A percentile compares a stretch with the other conserved stretches of the same genome.
Conservation (phyloP, 37 sponge, comb jelly and placozoan species). For the Spongia lamella region DNA sequence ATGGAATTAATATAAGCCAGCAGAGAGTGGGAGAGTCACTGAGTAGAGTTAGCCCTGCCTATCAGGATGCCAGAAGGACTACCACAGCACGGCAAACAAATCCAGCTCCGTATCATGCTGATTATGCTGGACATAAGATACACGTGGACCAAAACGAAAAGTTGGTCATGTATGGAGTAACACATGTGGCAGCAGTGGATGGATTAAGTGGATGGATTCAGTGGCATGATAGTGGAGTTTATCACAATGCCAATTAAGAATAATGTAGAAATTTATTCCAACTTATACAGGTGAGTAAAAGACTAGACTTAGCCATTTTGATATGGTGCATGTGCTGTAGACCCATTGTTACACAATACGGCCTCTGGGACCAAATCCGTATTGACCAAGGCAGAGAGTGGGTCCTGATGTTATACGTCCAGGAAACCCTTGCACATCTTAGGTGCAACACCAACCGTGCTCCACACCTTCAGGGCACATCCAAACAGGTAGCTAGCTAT, state of each 20-base stretch:
- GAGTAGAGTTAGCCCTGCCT: slow-evolving; percentile 6
- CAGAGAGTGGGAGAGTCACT: slow-evolving; percentile 16
- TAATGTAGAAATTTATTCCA: slow-evolving; percentile 23
- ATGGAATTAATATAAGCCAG: slow-evolving; percentile 12
- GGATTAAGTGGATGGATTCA: slow-evolving; percentile 37
- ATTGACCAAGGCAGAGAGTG: slow-evolving; percentile 73
- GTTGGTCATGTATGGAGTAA: slow-evolving; percentile 40
- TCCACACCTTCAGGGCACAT: slow-evolving; percentile 44
- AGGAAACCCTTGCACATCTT: slow-evolving; percentile 41
- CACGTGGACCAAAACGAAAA: slow-evolving; percentile 62
- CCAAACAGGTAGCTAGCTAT: slow-evolving; percentile 28
- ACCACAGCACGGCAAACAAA: background rate
- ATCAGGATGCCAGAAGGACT: background rate
- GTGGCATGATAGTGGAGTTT: too few relatives aligned
- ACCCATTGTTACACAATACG: slow-evolving; percentile 52
- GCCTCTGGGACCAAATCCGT: slow-evolving; percentile 67
- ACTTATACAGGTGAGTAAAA: slow-evolving; percentile 15
- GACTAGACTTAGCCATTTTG: background rate
- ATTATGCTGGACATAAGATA: slow-evolving; percentile 46
- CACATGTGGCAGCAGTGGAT: slow-evolving; percentile 37
- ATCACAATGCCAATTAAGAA: slow-evolving; percentile 40
- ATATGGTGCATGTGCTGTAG: background rate
- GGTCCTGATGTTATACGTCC: slow-evolving; percentile 51
- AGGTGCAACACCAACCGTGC: slow-evolving; percentile 34
- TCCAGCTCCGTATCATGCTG: slow-evolving; percentile 33